phyloP scores from a whole-genome alignment of 2,113 vertebrate species.

The Oreocharis arfaki region DNA sequence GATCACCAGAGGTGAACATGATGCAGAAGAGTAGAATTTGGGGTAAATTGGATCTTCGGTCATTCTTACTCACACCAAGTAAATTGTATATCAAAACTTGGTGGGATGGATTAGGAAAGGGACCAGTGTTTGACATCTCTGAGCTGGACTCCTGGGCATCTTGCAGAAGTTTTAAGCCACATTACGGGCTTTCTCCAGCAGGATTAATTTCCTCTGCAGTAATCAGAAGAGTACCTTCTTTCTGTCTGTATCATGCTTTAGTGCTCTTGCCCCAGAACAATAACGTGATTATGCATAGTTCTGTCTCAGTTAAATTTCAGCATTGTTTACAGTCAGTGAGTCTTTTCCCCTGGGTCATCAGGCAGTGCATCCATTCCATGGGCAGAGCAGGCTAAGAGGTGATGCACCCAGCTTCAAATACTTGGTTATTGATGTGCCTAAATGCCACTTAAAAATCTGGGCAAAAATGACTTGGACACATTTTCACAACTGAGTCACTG shows the following conservation, averaged over 20 bases:
- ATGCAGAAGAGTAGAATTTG: background rate
- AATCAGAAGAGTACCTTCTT: background rate
- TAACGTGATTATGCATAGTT: background rate
- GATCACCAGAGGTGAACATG: background rate
- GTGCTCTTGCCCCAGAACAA: background rate
- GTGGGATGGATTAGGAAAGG: background rate
- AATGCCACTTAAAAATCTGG: background rate
- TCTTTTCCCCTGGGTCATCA: background rate
- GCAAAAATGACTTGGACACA: background rate
- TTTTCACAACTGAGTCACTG: background rate
- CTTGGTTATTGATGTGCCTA: background rate
- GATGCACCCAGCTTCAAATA: background rate
- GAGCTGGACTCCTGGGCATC: background rate
- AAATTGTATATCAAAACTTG: background rate
- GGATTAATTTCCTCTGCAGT: background rate
- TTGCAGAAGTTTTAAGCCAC: background rate
- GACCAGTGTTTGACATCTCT: background rate
- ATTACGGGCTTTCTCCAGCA: background rate
- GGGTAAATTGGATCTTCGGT: background rate
- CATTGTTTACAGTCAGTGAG: background rate
- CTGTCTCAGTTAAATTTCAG: background rate
- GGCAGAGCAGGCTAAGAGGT: background rate
- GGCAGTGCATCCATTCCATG: background rate
- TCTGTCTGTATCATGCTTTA: background rate
- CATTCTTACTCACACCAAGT: background rate